Evolutionary conservation across 2,113 vertebrate species (phyloP), one percentile per base, ranked within the genome.

Genomic region (Hippocampus guttulatus): DNA sequence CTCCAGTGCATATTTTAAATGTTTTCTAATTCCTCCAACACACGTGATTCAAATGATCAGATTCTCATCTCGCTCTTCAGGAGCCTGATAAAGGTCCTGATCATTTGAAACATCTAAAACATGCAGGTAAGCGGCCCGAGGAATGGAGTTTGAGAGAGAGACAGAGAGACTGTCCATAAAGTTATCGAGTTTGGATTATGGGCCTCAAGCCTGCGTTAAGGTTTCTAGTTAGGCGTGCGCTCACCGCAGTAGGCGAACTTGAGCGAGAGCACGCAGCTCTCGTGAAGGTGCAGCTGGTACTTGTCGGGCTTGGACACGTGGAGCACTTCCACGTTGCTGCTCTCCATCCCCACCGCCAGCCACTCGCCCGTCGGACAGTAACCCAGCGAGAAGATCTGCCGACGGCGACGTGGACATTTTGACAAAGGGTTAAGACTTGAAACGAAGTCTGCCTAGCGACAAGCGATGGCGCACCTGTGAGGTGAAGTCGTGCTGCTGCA

Each of bases 311-410:
- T 91, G 20, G 71, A 82, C 64, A 92, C 89, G 0, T 92, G 90
- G 54, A 94, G 89, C 15, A 95, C 91, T 78, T 94, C 94, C 65
- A 95, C 94, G 8, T 93, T 92, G 63, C 94, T 95, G 67, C 89
- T 94, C 82, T 93, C 93, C 91, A 93, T 92, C 20, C 94, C 94
- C 65, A 95, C 91, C 0, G 94, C 91, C 78, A 95, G 62, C 91
- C 92, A 93, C 85, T 95, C 92, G 0, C 93, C 93, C 0, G 78
- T 90, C 7, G 92, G 92, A 75, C 91, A 94, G 83, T 92, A 92
- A 0, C 91, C 91, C 75, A 95, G 86, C 67, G 93, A 91, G 85
- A 91, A 91, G 88, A 91, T 91, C 89, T 91, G 83, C 25, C 27
- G 6, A 73, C 18, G 1, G 18, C 51, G 25, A 38, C 8, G 9